These are phyloP conservation scores for Tholera decimalis DNA, from an alignment of 2,888 invertebrate genomes.

Conservation along the genomic window DNA sequence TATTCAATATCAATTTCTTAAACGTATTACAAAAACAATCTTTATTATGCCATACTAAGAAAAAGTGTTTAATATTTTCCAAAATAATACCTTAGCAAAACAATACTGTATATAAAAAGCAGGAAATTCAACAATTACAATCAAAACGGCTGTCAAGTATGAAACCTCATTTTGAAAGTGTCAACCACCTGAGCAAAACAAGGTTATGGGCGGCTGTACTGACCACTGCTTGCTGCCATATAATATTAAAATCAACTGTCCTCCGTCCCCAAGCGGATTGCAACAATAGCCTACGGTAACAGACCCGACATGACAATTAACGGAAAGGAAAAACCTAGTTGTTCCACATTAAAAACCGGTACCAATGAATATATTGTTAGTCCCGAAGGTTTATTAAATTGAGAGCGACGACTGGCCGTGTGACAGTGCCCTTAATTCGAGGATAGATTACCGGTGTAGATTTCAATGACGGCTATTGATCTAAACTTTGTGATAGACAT, in stretches of 20 bases:
- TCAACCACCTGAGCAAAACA: slow-evolving; percentile 54
- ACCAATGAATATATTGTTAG: slow-evolving; percentile 59
- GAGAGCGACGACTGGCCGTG: slow-evolving; percentile 44
- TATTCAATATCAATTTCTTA: not conserved
- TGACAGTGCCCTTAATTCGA: slow-evolving; percentile 57
- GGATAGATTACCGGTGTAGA: slow-evolving; percentile 55
- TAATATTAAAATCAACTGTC: slow-evolving; percentile 26
- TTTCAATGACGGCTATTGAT: slow-evolving; percentile 47
- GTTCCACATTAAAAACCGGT: slow-evolving; percentile 66
- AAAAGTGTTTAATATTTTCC: not conserved
- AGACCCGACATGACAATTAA: slow-evolving; percentile 78
- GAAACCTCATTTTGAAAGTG: slow-evolving; percentile 49
- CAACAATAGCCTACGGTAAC: slow-evolving; percentile 62
- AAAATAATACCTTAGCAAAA: slow-evolving; percentile 16
- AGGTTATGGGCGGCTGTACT: slow-evolving; percentile 28
- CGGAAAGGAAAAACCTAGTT: slow-evolving; percentile 79
- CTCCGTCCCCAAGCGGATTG: slow-evolving; percentile 52
- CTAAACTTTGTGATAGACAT: slow-evolving; percentile 23
- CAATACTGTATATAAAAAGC: slow-evolving; percentile 29
- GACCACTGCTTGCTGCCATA: slow-evolving; percentile 15
- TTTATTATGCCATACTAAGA: not conserved
- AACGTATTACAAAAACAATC: slow-evolving; percentile 6
- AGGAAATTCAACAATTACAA: slow-evolving; percentile 49
- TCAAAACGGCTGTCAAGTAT: slow-evolving; percentile 35
- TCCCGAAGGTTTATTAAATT: slow-evolving; percentile 59